Percentiles rank a stretch among this genome's conserved stretches.
phyloP scores from a whole-genome alignment of 1,140 invertebrate genomes.

The Laodelphax striatellus region DNA sequence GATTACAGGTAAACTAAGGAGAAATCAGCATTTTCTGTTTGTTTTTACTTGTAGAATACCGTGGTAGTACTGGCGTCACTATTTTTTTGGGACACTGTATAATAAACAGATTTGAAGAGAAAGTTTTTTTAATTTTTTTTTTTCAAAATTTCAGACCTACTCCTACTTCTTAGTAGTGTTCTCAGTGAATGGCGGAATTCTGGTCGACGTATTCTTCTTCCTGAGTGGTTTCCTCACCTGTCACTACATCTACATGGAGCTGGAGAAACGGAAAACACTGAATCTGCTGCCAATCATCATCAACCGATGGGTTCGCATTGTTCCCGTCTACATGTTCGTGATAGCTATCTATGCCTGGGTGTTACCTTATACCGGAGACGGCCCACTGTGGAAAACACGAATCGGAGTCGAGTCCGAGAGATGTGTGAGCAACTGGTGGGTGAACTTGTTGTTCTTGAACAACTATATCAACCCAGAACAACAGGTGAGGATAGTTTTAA shows the following conservation, averaged over 20 bases:
- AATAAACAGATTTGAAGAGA: too few species aligned
- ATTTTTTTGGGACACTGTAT: too few species aligned
- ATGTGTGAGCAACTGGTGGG: constrained; percentile 69
- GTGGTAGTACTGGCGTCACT: too few species aligned
- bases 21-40: too few species aligned
- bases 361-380: constrained; percentile 46
- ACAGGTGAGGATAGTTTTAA: constrained; percentile 45
- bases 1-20: too few species aligned
- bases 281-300: constrained; percentile 19
- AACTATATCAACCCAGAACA: constrained; percentile 60
- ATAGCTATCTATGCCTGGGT: constrained; percentile 57
- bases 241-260: constrained; percentile 20
- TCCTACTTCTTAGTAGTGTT: constrained; percentile 5
- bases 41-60: too few species aligned
- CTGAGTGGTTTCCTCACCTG: constrained; percentile 24
- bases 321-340: constrained; percentile 53
- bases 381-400: constrained; percentile 50
- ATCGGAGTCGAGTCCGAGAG: constrained; percentile 46
- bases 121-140: too few species aligned
- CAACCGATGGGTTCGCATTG: constrained; percentile 32
- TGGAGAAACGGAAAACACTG: constrained; percentile 20
- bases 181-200: constrained; percentile 30
- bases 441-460: constrained; percentile 73
- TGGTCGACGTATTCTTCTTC: constrained; percentile 37
- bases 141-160: constrained; percentile 1